These are phyloP conservation scores for Urechis unicinctus DNA, from an alignment of 2,888 invertebrate genomes.

Conservation along the genomic window DNA sequence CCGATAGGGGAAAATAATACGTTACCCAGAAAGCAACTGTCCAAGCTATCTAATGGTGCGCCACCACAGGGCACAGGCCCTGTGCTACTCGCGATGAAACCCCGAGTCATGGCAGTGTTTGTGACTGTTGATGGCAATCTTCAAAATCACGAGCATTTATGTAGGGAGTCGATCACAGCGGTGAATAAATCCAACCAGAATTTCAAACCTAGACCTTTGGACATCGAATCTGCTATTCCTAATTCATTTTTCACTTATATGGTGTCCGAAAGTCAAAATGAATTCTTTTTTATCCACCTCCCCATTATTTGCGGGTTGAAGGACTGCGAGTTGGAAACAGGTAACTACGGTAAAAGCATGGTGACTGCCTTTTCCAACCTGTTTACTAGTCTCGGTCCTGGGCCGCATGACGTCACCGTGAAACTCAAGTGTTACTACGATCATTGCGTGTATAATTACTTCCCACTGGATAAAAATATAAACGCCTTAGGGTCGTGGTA, in stretches of 20 bases:
- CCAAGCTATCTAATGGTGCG: neutral
- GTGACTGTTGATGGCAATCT: conserved; percentile 6
- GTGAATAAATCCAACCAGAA: neutral
- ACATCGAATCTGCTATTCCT: conserved; percentile 1
- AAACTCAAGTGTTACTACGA: conserved; percentile 6
- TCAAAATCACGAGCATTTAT: conserved; percentile 5
- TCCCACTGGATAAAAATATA: conserved; percentile 4
- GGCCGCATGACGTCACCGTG: conserved; percentile 4
- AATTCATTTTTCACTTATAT: conserved; percentile 12
- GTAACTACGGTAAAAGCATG: conserved; percentile 2
- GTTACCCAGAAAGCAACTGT: neutral
- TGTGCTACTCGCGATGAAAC: conserved; percentile 5
- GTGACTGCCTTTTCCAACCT: conserved; percentile 3
- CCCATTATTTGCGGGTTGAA: conserved; percentile 6
- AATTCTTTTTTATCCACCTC: conserved; percentile 10
- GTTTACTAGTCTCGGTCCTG: conserved; percentile 1
- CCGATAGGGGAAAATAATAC: conserved; percentile 14
- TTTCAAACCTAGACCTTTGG: neutral
- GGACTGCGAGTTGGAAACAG: conserved; percentile 5
- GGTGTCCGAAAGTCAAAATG: conserved; percentile 4
- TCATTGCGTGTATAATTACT: conserved; percentile 7
- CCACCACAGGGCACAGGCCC: conserved; percentile 1
- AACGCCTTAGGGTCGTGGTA: conserved; percentile 9
- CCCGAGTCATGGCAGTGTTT: conserved; percentile 5
- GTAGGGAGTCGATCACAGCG: conserved; percentile 2